Evolutionary conservation across 2,797 vertebrate genomes (phyloP), one percentile per base, ranked within the genome.

Genomic region (Typhlichthys subterraneus): DNA sequence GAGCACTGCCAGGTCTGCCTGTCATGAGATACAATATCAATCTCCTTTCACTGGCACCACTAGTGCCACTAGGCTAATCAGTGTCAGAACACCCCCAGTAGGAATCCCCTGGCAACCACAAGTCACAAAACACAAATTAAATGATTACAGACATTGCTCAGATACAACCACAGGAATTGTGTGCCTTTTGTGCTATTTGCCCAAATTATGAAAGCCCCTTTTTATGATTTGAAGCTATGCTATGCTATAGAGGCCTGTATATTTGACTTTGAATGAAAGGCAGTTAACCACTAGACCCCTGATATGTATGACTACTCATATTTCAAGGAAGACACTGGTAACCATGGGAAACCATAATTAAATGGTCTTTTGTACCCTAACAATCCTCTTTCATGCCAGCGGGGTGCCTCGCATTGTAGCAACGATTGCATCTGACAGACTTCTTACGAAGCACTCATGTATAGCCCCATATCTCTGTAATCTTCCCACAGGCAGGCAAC

Each of bases 311-410:
- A 79, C 65, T 12, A 66, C 75, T 84, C 79, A 79, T 86, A 78
- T 82, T 84, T 83, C 15, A 71, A 50, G 65, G 55, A 65, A 45
- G 47, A 74, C 53, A 12, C 61, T 15, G 66, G 85, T 81, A 75
- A 83, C 85, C 76, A 88, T 83, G 81, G 80, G 68, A 59, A 62
- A 61, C 80, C 71, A 77, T 84, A 55, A 86, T 82, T 85, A 81
- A 82, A 87, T 65, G 66, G 53, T 2, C 73, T 59, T 66, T 77
- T 87, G 76, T 85, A 72, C 38, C 53, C 62, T 52, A 63, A 84
- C 65, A 77, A 69, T 67, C 68, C 62, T 29, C 59, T 59, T 57
- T 59, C 47, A 49, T 55, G 56, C 52, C 31, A 31, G 61, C 33
- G 23, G 59, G 66, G 72, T 11, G 47, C 64, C 63, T 59, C 56